These are phyloP conservation scores for Tachina grossa DNA, from an alignment of 2,888 invertebrate species.

Conservation along the genomic window DNA sequence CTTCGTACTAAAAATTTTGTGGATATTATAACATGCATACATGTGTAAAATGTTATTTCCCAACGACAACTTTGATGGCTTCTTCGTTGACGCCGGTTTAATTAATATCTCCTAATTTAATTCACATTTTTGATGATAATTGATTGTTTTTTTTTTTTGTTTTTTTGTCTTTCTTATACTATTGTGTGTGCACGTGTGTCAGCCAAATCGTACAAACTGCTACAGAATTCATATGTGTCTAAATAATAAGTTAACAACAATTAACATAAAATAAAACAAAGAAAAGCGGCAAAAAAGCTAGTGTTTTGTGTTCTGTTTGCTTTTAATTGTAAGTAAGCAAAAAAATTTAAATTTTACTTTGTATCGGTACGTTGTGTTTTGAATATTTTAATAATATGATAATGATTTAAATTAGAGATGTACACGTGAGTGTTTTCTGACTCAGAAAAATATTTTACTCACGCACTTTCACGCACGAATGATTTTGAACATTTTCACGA, in stretches of 20 bases:
- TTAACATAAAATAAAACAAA: conserved; percentile 14
- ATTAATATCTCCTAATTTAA: conserved; percentile 36
- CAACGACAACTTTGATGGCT: conserved; percentile 19
- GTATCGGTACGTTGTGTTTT: not conserved
- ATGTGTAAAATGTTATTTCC: no score
- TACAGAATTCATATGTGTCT: not conserved
- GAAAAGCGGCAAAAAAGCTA: not conserved
- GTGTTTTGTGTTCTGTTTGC: not conserved
- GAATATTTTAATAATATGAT: not conserved
- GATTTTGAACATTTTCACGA: no score
- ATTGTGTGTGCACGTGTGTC: conserved; percentile 5
- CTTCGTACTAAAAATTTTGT: no score
- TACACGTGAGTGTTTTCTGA: no score
- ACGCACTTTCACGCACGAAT: no score
- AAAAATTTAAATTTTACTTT: not conserved
- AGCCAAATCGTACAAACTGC: not conserved
- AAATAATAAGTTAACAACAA: conserved; percentile 23
- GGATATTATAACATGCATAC: not conserved
- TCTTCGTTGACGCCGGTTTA: conserved; percentile 37
- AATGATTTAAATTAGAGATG: conserved; percentile 4
- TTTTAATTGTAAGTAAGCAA: not conserved
- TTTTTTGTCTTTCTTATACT: not conserved
- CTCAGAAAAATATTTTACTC: no score
- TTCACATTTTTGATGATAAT: conserved; percentile 46
- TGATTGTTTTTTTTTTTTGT: not conserved